Conservation (phyloP, 2,113 vertebrate species). For the Irena cyanogastra region DNA sequence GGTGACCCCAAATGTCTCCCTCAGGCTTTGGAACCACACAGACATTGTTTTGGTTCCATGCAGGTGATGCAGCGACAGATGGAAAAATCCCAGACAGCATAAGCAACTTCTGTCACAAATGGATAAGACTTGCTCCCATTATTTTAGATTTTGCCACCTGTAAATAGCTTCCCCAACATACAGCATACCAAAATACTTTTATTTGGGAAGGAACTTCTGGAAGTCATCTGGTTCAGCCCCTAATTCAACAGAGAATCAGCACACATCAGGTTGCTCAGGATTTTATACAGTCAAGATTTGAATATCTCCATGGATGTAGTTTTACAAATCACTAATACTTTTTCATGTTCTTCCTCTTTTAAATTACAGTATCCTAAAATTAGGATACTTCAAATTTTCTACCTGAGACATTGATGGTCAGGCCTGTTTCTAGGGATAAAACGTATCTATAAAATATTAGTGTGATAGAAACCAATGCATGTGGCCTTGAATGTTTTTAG, state of each 20-base stretch:
- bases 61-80: neutral
- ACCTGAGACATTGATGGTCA: neutral
- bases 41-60: neutral
- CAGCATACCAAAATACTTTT: neutral
- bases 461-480: neutral
- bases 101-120: neutral
- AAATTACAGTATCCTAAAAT: neutral
- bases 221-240: neutral
- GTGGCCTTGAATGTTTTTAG: neutral
- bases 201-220: neutral
- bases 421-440: neutral
- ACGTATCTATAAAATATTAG: neutral
- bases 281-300: neutral
- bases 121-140: neutral
- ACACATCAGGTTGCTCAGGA: neutral
- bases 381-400: neutral
- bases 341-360: neutral
- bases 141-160: neutral
- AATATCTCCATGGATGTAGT: neutral
- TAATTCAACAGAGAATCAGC: neutral
- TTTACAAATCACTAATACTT: neutral
- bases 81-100: neutral
- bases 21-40: neutral
- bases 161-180: neutral
- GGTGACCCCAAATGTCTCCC: neutral